These are phyloP conservation scores for Phymorhynchus buccinoides DNA, from an alignment of 1,140 invertebrate genomes.

Conservation along the genomic window DNA sequence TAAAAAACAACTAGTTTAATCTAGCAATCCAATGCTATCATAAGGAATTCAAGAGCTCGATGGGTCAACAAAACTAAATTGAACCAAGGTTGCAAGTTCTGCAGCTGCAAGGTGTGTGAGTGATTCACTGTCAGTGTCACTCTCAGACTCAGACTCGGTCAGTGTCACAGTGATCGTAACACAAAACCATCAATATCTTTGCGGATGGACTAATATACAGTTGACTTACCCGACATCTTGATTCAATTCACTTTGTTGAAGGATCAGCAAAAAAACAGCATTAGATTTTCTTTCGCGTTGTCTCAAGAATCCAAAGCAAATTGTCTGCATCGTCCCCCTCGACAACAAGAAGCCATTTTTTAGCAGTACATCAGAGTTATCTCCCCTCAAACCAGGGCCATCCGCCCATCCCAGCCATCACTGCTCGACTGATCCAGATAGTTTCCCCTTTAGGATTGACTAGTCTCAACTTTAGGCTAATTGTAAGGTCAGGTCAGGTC, in stretches of 20 bases:
- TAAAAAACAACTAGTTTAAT: too few species aligned
- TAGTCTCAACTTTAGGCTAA: too few species aligned
- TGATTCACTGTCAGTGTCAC: too few species aligned
- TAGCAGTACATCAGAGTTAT: background rate
- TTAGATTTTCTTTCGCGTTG: background rate
- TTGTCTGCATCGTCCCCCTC: background rate
- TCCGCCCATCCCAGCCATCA: background rate
- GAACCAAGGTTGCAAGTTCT: too few species aligned
- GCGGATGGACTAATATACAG: background rate
- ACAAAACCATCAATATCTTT: background rate
- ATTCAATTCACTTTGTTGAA: background rate
- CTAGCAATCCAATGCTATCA: too few species aligned
- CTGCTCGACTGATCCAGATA: too few species aligned
- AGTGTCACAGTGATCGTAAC: background rate
- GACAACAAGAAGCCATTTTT: background rate
- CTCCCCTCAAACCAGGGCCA: background rate
- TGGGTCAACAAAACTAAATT: too few species aligned
- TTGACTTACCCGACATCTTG: background rate
- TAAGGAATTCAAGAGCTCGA: too few species aligned
- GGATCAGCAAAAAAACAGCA: background rate
- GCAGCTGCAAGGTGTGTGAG: too few species aligned
- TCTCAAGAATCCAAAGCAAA: background rate
- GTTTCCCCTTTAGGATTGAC: too few species aligned
- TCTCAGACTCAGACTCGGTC: too few species aligned
- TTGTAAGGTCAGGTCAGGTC: too few species aligned